phyloP scores from a whole-genome alignment of 2,113 vertebrate species.

The Hippopotamus amphibius region DNA sequence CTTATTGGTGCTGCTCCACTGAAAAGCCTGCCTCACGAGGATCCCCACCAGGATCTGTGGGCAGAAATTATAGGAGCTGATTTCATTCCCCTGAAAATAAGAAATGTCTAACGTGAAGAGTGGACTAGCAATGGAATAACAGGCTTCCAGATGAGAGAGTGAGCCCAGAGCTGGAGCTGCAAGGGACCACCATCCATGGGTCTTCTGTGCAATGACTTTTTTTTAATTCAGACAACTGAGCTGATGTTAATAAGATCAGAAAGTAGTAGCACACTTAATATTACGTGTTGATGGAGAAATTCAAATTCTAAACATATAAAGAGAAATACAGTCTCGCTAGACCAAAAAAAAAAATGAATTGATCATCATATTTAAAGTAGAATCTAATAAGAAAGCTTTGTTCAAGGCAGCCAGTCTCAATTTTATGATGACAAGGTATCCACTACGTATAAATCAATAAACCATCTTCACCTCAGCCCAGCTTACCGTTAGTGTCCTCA shows the following conservation, averaged over 20 bases:
- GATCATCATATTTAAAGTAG: background rate
- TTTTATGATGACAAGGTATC: slow-evolving; percentile 7
- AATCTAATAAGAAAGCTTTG: slow-evolving; percentile 11
- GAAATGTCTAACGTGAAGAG: background rate
- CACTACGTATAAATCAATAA: background rate
- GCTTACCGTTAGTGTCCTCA: background rate
- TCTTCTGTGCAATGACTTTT: background rate
- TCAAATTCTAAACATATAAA: background rate
- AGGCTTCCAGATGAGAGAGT: background rate
- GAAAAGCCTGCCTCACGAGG: too few relatives aligned
- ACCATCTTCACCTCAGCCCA: background rate
- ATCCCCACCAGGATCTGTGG: background rate
- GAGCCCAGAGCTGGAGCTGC: background rate
- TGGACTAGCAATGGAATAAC: background rate
- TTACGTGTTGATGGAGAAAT: background rate
- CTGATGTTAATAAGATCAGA: slow-evolving; percentile 17
- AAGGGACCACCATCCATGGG: too few relatives aligned
- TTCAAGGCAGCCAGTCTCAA: background rate
- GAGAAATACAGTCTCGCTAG: background rate
- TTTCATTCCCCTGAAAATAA: background rate
- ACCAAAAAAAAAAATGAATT: background rate
- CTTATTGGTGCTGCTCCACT: background rate
- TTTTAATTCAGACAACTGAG: background rate
- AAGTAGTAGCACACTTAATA: background rate
- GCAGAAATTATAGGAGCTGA: background rate